Conservation (phyloP, 2,797 vertebrate genomes). For the Sorex maritimensis region DNA sequence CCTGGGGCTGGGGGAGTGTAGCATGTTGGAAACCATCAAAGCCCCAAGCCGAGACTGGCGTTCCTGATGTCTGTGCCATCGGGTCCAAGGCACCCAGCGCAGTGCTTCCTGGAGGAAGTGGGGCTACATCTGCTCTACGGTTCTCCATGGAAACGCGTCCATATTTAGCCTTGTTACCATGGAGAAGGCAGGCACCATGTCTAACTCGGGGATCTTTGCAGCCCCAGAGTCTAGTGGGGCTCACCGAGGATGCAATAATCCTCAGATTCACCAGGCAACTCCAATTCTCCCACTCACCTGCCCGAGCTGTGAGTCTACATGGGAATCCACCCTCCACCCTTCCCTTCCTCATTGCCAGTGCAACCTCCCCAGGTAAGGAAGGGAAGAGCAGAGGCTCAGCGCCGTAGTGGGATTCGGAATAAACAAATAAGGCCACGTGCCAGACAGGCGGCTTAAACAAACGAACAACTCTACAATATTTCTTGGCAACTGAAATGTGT, state of each 20-base stretch:
- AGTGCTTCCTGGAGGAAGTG: conserved; percentile 73
- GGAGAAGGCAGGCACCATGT: conserved; percentile 87
- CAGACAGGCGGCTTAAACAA: conserved; percentile 58
- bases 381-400: neutral
- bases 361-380: neutral
- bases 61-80: neutral
- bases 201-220: conserved; percentile 78
- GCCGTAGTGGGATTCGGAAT: conserved; percentile 27
- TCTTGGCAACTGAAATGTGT: conserved; percentile 37
- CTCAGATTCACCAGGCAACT: conserved; percentile 50
- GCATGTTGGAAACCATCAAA: conserved; percentile 32
- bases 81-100: neutral
- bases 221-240: conserved; percentile 73
- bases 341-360: neutral
- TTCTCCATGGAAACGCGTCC: conserved; percentile 89
- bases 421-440: neutral
- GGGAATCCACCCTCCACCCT: neutral
- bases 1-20: conserved; percentile 17
- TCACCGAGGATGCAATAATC: conserved; percentile 80
- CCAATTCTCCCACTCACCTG: conserved; percentile 56
- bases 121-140: conserved; percentile 78
- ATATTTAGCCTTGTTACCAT: conserved; percentile 87
- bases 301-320: neutral
- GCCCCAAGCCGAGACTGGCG: conserved; percentile 11
- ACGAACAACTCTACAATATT: conserved; percentile 49